Evolutionary conservation across 2,888 invertebrate genomes (phyloP).

Genomic region (Hirtodrosophila alboralis): DNA sequence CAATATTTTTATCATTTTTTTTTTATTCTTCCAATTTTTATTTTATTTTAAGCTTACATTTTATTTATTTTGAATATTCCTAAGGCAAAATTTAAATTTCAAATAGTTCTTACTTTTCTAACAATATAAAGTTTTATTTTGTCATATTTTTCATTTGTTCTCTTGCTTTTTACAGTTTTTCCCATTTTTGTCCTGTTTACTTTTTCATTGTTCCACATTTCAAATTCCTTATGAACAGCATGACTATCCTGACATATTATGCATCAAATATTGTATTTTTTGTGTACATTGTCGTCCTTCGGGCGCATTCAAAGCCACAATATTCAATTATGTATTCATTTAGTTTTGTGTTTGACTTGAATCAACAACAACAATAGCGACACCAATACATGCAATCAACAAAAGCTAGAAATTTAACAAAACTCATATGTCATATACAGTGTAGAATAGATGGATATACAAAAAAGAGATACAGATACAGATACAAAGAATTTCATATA

Average conservation of each 20-base stretch:
- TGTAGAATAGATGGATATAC: no score
- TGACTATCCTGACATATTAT: constrained; percentile 1
- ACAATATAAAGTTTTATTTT: no score
- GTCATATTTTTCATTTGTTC: background rate
- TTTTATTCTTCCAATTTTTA: no score
- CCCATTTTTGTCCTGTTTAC: no score
- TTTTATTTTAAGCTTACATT: no score
- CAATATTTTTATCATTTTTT: no score
- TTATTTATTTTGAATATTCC: no score
- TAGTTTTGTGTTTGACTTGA: constrained; percentile 68
- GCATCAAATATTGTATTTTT: constrained; percentile 16
- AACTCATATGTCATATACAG: constrained; percentile 61
- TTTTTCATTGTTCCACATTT: constrained; percentile 1
- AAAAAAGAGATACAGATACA: no score
- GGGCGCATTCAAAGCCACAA: constrained; percentile 65
- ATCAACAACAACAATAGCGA: constrained; percentile 16
- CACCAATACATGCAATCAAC: constrained; percentile 27
- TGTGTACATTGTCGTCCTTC: constrained; percentile 49
- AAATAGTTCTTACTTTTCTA: no score
- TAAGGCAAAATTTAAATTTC: no score
- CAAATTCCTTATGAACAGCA: constrained; percentile 2
- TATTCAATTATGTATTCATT: constrained; percentile 75
- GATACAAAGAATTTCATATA: no score
- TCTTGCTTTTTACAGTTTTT: no score
- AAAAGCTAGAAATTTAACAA: constrained; percentile 67